A percentile compares a stretch with the other conserved stretches of the same genome.
phyloP scores from a whole-genome alignment of 2,113 vertebrate genomes.

The rabbit (Oryctolagus cuniculus) region DNA sequence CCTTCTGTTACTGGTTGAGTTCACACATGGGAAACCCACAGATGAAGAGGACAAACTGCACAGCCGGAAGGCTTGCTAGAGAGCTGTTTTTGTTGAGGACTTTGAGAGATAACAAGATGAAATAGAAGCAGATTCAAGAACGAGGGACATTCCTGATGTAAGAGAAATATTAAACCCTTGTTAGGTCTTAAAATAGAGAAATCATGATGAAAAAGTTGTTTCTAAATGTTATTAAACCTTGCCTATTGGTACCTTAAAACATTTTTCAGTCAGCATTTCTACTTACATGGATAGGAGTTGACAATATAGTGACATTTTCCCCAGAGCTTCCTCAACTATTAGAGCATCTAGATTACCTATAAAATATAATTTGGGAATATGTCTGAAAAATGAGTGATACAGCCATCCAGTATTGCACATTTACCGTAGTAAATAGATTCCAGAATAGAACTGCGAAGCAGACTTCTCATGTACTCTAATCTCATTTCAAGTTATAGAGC shows the following conservation, averaged over 20 bases:
- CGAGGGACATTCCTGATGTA: not conserved
- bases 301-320: constrained; percentile 2
- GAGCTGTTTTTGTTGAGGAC: not conserved
- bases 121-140: not conserved
- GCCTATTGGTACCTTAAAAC: not conserved
- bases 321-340: not conserved
- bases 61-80: not conserved
- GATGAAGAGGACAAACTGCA: not conserved
- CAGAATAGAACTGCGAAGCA: not conserved
- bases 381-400: not conserved
- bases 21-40: too few species aligned
- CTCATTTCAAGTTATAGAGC: not conserved
- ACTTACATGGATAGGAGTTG: not conserved
- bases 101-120: not conserved
- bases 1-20: too few species aligned
- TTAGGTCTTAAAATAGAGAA: not conserved
- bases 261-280: not conserved
- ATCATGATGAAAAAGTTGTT: constrained; percentile 1
- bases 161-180: not conserved
- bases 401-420: not conserved
- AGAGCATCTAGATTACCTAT: not conserved
- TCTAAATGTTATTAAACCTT: not conserved
- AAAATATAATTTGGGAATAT: not conserved
- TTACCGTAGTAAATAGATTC: not conserved
- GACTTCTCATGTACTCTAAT: not conserved